Evolutionary conservation across 1,140 invertebrate species (phyloP).

Genomic region (Magallana angulata): DNA sequence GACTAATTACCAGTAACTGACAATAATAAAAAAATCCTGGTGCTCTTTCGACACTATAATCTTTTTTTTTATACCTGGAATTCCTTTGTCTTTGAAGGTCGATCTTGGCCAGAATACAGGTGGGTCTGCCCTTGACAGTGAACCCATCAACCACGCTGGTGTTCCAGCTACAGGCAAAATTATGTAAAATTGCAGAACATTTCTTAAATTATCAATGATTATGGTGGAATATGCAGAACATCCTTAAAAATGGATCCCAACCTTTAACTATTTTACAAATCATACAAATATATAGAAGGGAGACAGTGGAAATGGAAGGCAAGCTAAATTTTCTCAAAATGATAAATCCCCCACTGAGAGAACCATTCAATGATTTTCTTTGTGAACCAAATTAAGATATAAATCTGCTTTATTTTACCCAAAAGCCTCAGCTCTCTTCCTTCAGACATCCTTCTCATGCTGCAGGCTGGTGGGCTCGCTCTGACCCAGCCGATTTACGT

Average conservation of each 20-base stretch:
- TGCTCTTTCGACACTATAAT: too few relatives aligned
- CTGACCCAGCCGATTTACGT: constrained; percentile 98
- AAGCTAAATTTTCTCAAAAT: too few relatives aligned
- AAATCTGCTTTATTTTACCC: constrained; percentile 80
- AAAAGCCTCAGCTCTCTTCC: constrained; percentile 93
- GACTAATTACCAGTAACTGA: too few relatives aligned
- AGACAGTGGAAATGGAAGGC: too few relatives aligned
- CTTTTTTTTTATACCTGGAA: constrained; percentile 78
- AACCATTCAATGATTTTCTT: too few relatives aligned
- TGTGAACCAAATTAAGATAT: too few relatives aligned
- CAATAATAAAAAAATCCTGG: too few relatives aligned
- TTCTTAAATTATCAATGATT: background rate
- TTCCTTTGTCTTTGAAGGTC: constrained; percentile 95
- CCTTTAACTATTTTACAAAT: too few relatives aligned
- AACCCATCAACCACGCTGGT: constrained; percentile 96
- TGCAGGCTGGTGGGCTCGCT: constrained; percentile 95
- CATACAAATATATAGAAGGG: too few relatives aligned
- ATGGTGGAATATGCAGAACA: too few relatives aligned
- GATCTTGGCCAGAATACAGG: constrained; percentile 92
- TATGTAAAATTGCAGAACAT: background rate
- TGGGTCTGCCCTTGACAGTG: constrained; percentile 89
- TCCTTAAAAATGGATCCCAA: too few relatives aligned
- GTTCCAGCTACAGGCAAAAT: constrained; percentile 83
- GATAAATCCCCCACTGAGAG: too few relatives aligned
- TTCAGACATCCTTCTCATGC: constrained; percentile 94